Evolutionary conservation across 1,140 invertebrate species (phyloP).

Genomic region (Triops cancriformis): DNA sequence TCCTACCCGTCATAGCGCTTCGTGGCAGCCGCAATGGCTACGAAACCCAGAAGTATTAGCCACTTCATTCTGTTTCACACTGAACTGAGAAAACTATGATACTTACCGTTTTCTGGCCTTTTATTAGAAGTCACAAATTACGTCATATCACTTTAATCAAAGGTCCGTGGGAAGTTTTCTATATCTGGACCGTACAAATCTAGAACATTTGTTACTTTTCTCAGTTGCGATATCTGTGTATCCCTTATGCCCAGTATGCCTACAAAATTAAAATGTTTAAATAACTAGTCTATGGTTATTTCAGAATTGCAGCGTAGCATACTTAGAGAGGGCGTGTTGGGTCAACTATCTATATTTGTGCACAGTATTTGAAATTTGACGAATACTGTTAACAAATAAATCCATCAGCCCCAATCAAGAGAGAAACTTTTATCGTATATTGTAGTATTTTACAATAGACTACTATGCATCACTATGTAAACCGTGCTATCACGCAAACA

Average conservation of each 20-base stretch:
- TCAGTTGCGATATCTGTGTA: not conserved
- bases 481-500: too few species aligned
- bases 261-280: not conserved
- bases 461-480: too few species aligned
- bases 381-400: too few species aligned
- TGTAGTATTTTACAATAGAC: too few species aligned
- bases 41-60: not conserved
- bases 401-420: too few species aligned
- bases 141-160: not conserved
- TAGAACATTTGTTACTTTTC: not conserved
- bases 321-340: too few species aligned
- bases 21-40: not conserved
- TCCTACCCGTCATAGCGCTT: slow-evolving; percentile 21
- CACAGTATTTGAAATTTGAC: too few species aligned
- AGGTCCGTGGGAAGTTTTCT: not conserved
- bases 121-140: not conserved
- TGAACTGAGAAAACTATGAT: not conserved
- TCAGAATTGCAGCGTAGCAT: too few species aligned
- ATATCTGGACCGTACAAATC: not conserved
- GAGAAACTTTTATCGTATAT: too few species aligned
- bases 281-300: too few species aligned
- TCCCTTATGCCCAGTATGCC: too few species aligned
- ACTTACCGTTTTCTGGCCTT: not conserved
- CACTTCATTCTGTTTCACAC: not conserved
- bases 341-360: too few species aligned